Conservation (phyloP, 2,888 invertebrate genomes). For the Spicauda simplicius region DNA sequence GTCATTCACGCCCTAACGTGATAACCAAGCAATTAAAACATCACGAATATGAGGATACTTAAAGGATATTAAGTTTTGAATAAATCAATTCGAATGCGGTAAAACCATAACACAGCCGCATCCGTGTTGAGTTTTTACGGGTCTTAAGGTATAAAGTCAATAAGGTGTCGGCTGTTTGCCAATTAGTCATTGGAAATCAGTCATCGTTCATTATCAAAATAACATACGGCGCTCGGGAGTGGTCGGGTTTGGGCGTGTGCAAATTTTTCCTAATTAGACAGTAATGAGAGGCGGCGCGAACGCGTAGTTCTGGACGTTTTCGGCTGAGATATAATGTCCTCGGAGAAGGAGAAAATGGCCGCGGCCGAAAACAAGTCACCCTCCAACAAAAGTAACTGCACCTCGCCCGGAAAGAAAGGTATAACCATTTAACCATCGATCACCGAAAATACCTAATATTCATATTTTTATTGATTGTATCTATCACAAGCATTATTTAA, state of each 20-base stretch:
- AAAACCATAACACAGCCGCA: conserved; percentile 39
- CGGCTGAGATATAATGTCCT: conserved; percentile 67
- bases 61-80: conserved; percentile 43
- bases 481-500: not conserved
- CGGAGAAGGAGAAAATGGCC: conserved; percentile 81
- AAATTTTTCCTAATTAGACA: conserved; percentile 50
- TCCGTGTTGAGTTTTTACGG: conserved; percentile 57
- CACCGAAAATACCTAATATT: not conserved
- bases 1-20: conserved; percentile 50
- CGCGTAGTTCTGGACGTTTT: conserved; percentile 58
- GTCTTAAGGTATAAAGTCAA: conserved; percentile 63
- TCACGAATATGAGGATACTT: conserved; percentile 49
- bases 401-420: conserved; percentile 83
- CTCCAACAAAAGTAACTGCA: conserved; percentile 77
- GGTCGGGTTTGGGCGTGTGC: conserved; percentile 55
- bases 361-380: conserved; percentile 76
- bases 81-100: not conserved
- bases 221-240: conserved; percentile 59
- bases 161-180: conserved; percentile 67
- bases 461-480: not conserved
- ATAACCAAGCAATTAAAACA: conserved; percentile 57
- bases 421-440: conserved; percentile 41
- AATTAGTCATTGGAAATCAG: conserved; percentile 69
- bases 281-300: conserved; percentile 70
- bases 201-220: conserved; percentile 70